Evolutionary conservation across 2,113 vertebrate genomes (phyloP).

Genomic region (Platycercus adscitus): DNA sequence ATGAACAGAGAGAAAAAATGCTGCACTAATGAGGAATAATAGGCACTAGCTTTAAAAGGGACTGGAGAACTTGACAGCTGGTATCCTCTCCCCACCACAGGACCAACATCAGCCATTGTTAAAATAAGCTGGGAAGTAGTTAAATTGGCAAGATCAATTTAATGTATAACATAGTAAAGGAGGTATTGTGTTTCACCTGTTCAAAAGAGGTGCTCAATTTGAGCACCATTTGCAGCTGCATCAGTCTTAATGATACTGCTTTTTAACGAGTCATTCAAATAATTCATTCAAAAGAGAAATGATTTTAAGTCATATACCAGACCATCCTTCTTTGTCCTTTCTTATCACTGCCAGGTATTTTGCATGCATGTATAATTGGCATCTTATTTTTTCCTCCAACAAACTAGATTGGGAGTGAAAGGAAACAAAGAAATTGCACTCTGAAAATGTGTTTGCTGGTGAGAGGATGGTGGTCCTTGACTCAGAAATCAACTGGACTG

Average conservation of each 20-base stretch:
- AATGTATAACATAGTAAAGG: background rate
- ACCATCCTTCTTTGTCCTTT: background rate
- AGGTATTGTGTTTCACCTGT: background rate
- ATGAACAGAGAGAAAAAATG: constrained; percentile 51
- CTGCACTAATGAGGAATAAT: constrained; percentile 43
- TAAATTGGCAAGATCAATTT: background rate
- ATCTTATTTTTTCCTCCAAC: background rate
- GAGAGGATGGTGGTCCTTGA: background rate
- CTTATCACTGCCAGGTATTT: background rate
- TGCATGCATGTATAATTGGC: background rate
- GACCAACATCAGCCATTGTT: background rate
- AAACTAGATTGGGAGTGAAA: background rate
- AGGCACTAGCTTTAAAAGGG: background rate
- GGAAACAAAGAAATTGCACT: background rate
- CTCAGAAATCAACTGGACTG: background rate
- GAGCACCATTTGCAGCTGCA: background rate
- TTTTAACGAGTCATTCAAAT: background rate
- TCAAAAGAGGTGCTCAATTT: background rate
- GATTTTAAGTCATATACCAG: background rate
- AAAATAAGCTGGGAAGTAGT: background rate
- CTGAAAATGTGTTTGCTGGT: background rate
- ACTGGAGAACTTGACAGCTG: background rate
- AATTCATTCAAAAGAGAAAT: background rate
- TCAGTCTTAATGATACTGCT: background rate
- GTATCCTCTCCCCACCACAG: background rate